Percentiles rank a stretch among this genome's conserved stretches.
Evolutionary conservation across 2,113 vertebrate species (phyloP).

Genomic region (Illadopsis cleaveri): DNA sequence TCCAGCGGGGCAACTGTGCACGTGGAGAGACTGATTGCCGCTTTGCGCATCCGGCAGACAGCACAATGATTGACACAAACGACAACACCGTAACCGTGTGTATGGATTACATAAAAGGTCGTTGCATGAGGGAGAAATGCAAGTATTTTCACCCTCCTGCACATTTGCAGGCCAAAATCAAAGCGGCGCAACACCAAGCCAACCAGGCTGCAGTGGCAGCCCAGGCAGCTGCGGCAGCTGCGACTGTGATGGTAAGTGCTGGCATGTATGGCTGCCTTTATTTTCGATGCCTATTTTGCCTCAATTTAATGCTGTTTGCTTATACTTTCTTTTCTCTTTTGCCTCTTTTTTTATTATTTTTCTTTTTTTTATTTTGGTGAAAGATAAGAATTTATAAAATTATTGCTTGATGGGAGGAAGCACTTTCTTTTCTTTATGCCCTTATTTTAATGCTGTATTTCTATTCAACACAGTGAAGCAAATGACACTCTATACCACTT

Average conservation of each 20-base stretch:
- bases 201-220: slow-evolving; percentile 89
- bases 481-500: slow-evolving; percentile 59
- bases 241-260: slow-evolving; percentile 91
- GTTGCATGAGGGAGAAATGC: slow-evolving; percentile 99
- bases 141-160: slow-evolving; percentile 99
- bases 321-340: slow-evolving; percentile 31
- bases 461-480: slow-evolving; percentile 63
- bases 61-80: slow-evolving; percentile 93
- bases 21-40: slow-evolving; percentile 96
- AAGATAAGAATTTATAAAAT: slow-evolving; percentile 20
- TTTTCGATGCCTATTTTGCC: slow-evolving; percentile 38
- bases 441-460: slow-evolving; percentile 64
- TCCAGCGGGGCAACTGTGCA: slow-evolving; percentile 93
- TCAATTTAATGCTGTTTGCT: slow-evolving; percentile 39
- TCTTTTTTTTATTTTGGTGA: not conserved
- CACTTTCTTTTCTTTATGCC: slow-evolving; percentile 49
- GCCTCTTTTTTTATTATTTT: not conserved
- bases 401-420: slow-evolving; percentile 68
- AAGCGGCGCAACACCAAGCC: slow-evolving; percentile 94
- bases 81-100: slow-evolving; percentile 98
- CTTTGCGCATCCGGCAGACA: slow-evolving; percentile 94
- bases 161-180: slow-evolving; percentile 99
- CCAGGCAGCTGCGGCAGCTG: slow-evolving; percentile 89
- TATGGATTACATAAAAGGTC: slow-evolving; percentile 99
- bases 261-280: slow-evolving; percentile 55